phyloP scores from a whole-genome alignment of 2,888 invertebrate species.

The Eupithecia subumbrata region DNA sequence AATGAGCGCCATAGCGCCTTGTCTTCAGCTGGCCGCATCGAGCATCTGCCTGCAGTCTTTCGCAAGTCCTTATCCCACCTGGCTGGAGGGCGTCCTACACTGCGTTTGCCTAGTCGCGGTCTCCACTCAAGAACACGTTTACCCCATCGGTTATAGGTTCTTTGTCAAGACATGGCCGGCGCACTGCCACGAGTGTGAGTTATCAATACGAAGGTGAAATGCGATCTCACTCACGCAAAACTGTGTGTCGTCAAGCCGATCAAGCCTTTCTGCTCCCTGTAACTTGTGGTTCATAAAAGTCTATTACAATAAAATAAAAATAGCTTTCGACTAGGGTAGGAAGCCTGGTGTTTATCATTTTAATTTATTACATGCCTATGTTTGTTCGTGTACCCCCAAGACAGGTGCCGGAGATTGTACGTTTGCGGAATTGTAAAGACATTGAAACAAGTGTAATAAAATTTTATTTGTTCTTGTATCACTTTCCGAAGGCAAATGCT shows the following conservation, averaged over 20 bases:
- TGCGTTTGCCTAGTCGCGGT: too few relatives aligned
- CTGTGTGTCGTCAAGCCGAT: neutral
- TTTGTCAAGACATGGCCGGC: too few relatives aligned
- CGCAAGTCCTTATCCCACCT: too few relatives aligned
- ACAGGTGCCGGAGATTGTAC: constrained; percentile 36
- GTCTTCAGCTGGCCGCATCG: too few relatives aligned
- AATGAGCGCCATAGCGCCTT: too few relatives aligned
- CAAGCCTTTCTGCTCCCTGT: constrained; percentile 1
- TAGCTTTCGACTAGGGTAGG: constrained; percentile 10
- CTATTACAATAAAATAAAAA: constrained; percentile 20
- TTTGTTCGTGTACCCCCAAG: constrained; percentile 32
- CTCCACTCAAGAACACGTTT: too few relatives aligned
- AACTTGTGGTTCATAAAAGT: constrained; percentile 7
- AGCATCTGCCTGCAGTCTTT: too few relatives aligned
- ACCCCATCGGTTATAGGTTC: too few relatives aligned
- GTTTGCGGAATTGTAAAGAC: constrained; percentile 27
- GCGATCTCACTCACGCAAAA: constrained; percentile 1
- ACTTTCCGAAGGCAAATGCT: neutral
- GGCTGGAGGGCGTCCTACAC: too few relatives aligned
- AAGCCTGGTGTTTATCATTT: constrained; percentile 20
- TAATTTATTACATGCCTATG: constrained; percentile 20
- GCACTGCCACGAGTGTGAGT: too few relatives aligned
- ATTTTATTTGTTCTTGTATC: constrained; percentile 10
- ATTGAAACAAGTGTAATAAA: constrained; percentile 18
- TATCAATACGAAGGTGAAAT: constrained; percentile 3